A percentile compares a stretch with the other conserved stretches of the same genome.
Evolutionary conservation across 2,797 vertebrate genomes (phyloP).

Genomic region (Forpus xanthops): DNA sequence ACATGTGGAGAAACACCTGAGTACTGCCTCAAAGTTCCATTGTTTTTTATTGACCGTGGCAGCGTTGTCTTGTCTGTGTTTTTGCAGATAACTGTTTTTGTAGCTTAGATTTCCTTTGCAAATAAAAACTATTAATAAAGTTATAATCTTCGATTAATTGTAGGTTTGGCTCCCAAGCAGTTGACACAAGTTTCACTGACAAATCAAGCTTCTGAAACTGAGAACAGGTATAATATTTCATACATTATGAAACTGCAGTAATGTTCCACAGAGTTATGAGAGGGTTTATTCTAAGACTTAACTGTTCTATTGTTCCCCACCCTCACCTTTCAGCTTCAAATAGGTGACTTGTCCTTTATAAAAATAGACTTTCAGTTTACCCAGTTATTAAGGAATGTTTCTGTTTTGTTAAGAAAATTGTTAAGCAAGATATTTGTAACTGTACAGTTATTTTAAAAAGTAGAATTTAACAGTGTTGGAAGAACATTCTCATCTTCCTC

Average conservation of each 20-base stretch:
- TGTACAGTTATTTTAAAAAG: not conserved
- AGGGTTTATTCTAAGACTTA: not conserved
- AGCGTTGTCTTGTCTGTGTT: not conserved
- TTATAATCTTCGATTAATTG: constrained; percentile 55
- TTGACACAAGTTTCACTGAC: constrained; percentile 56
- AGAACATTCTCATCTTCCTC: not conserved
- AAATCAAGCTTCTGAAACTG: constrained; percentile 67
- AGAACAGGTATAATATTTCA: constrained; percentile 72
- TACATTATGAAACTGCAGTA: not conserved
- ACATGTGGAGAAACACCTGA: not conserved
- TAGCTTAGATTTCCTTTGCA: not conserved
- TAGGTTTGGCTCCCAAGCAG: constrained; percentile 71
- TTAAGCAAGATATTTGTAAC: not conserved
- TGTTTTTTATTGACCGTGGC: not conserved
- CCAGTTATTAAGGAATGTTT: not conserved
- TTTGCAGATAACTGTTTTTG: not conserved
- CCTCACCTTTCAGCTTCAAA: not conserved
- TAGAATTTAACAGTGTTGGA: not conserved
- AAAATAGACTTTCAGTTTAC: not conserved
- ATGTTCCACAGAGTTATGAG: not conserved
- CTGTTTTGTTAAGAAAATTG: not conserved
- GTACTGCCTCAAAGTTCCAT: not conserved
- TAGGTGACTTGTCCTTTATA: not conserved
- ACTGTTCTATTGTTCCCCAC: not conserved
- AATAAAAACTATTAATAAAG: not conserved